Conservation (phyloP, 2,113 vertebrate genomes). For the Microcebus lehilahytsara region DNA sequence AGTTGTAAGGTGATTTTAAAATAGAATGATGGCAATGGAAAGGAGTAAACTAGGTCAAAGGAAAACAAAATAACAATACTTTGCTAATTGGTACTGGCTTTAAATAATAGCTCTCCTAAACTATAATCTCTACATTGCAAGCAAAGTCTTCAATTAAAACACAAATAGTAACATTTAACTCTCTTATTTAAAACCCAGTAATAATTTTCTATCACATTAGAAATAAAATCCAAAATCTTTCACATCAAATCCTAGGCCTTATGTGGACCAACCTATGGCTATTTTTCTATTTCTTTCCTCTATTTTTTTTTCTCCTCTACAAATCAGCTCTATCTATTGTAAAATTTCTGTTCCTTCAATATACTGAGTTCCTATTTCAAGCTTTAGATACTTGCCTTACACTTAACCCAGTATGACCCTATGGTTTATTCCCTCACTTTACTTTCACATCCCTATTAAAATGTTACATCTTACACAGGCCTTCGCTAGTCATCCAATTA, state of each 20-base stretch:
- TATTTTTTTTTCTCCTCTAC: not conserved
- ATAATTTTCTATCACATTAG: not conserved
- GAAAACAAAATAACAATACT: not conserved
- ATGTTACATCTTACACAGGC: not conserved
- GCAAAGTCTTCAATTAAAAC: slow-evolving; percentile 2
- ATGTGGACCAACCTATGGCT: not conserved
- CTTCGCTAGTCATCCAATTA: not conserved
- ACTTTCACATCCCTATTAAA: not conserved
- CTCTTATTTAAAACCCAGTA: not conserved
- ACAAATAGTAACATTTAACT: not conserved
- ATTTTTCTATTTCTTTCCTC: not conserved
- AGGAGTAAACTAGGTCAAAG: not conserved
- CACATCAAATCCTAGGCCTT: not conserved
- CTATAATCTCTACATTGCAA: not conserved
- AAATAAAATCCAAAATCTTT: slow-evolving; percentile 10
- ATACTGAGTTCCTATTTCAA: not conserved
- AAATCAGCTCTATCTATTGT: not conserved
- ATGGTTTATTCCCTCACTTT: not conserved
- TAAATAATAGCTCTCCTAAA: not conserved
- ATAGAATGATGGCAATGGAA: not conserved
- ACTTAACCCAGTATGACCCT: not conserved
- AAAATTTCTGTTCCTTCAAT: not conserved
- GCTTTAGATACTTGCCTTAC: not conserved
- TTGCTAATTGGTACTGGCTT: not conserved
- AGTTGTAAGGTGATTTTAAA: not conserved